Evolutionary conservation across 2,888 invertebrate genomes (phyloP).

Genomic region (Abrostola triplasia): DNA sequence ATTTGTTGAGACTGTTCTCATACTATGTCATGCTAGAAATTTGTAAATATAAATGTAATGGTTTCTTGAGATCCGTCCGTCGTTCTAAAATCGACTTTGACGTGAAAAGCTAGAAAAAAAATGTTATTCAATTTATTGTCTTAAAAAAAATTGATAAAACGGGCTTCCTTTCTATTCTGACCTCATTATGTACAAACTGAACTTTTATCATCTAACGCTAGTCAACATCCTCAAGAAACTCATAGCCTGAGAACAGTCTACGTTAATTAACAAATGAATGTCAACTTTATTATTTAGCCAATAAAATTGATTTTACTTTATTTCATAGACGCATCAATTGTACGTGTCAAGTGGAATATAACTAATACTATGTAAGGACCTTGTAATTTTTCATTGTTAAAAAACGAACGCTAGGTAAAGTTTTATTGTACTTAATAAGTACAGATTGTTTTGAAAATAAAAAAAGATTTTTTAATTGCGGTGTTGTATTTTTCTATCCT

Average conservation of each 20-base stretch:
- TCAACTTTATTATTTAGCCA: constrained; percentile 41
- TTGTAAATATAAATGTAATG: constrained; percentile 43
- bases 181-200: constrained; percentile 34
- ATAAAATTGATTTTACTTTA: constrained; percentile 36
- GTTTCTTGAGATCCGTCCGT: constrained; percentile 29
- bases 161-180: constrained; percentile 25
- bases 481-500: constrained; percentile 31
- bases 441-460: constrained; percentile 82
- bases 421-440: constrained; percentile 79
- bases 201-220: constrained; percentile 8
- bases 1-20: constrained; percentile 38
- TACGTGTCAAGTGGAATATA: constrained; percentile 59
- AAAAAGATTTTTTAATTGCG: constrained; percentile 64
- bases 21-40: constrained; percentile 17
- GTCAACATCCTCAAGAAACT: constrained; percentile 7
- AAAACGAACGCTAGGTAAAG: constrained; percentile 73
- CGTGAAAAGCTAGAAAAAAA: constrained; percentile 7
- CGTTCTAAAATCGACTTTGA: constrained; percentile 24
- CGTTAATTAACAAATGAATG: constrained; percentile 38
- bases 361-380: constrained; percentile 54
- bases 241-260: constrained; percentile 42
- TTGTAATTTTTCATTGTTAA: constrained; percentile 79
- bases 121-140: not conserved
- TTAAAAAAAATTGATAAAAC: not conserved
- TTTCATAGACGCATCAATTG: constrained; percentile 46